Conservation (phyloP, 2,888 invertebrate species). For the Cenopis cana region DNA sequence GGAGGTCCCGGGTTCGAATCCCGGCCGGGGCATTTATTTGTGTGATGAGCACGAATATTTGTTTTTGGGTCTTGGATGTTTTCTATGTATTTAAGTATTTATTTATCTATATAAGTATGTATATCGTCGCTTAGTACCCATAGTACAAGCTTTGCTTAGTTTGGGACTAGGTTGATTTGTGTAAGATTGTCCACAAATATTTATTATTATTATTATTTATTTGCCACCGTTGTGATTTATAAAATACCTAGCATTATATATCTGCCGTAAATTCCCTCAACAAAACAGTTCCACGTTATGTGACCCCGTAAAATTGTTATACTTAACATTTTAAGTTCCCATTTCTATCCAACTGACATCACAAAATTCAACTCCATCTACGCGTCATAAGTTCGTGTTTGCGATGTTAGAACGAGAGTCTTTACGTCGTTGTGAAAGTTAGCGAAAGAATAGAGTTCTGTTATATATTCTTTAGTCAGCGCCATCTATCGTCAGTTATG, state of each 20-base stretch:
- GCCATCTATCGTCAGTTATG: slow-evolving; percentile 79
- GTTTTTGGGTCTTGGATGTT: no score
- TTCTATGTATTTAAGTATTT: no score
- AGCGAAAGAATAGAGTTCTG: slow-evolving; percentile 19
- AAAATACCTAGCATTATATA: slow-evolving; percentile 19
- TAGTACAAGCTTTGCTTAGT: no score
- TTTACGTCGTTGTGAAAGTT: slow-evolving; percentile 17
- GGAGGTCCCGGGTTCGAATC: no score
- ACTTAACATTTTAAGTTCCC: neutral
- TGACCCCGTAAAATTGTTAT: slow-evolving; percentile 32
- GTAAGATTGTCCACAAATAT: no score
- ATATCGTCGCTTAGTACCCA: no score
- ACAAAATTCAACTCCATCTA: slow-evolving; percentile 6
- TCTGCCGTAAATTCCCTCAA: slow-evolving; percentile 31
- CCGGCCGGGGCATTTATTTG: no score
- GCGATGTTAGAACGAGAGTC: neutral
- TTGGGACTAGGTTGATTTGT: no score
- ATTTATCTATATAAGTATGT: no score
- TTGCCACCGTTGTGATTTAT: no score
- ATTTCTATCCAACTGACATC: neutral
- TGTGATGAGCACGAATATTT: no score
- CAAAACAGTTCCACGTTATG: slow-evolving; percentile 33
- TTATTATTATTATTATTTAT: no score
- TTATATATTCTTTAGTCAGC: slow-evolving; percentile 64
- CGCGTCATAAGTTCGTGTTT: slow-evolving; percentile 2